phyloP scores from a whole-genome alignment of 1,140 invertebrate species.

The Drosophila obscura region DNA sequence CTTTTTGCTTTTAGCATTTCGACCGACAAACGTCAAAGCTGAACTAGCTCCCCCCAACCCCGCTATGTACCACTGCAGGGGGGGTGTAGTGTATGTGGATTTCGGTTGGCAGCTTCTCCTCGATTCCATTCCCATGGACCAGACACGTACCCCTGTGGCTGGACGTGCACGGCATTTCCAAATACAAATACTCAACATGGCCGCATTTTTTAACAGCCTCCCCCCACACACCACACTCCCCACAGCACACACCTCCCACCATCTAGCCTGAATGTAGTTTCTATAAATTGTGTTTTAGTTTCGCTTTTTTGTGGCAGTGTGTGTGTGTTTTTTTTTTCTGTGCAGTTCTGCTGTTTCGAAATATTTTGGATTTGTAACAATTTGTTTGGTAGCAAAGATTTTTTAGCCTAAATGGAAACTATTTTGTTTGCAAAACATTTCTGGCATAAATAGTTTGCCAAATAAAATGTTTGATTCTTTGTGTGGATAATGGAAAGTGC shows the following conservation, averaged over 20 bases:
- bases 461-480: neutral
- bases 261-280: constrained; percentile 6
- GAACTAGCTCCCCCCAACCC: neutral
- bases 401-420: constrained; percentile 35
- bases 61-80: constrained; percentile 31
- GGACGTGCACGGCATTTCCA: constrained; percentile 73
- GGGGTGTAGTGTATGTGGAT: constrained; percentile 27
- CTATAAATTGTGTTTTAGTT: constrained; percentile 45
- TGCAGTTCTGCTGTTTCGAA: constrained; percentile 31
- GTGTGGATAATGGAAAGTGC: too few species aligned
- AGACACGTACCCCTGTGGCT: constrained; percentile 70
- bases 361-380: constrained; percentile 46
- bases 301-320: constrained; percentile 2
- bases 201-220: constrained; percentile 64
- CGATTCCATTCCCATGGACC: constrained; percentile 53
- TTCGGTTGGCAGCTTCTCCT: constrained; percentile 39
- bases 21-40: constrained; percentile 51
- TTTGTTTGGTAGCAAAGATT: constrained; percentile 34
- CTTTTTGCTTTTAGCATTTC: constrained; percentile 80
- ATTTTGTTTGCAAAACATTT: constrained; percentile 18
- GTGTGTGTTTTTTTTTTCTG: constrained; percentile 30
- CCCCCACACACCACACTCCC: neutral
- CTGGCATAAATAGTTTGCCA: neutral
- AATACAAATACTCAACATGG: constrained; percentile 69
- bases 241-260: neutral